Evolutionary conservation across 1,140 invertebrate genomes (phyloP).

Genomic region (Epicauta chinensis): DNA sequence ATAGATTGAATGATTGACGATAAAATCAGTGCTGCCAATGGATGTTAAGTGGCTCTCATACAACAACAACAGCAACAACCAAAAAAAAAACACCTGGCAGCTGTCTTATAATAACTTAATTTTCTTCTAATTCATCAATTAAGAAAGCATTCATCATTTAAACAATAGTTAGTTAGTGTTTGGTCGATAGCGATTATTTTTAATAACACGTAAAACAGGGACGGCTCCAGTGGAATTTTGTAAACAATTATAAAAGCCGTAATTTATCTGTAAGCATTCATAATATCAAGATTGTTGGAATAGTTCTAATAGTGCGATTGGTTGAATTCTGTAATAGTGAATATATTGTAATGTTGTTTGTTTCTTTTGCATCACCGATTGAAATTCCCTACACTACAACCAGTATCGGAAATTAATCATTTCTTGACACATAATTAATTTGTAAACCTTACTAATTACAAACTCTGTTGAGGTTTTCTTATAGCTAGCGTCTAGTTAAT

Average conservation of each 20-base stretch:
- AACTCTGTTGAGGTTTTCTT: constrained; percentile 17
- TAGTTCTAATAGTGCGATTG: too few species aligned
- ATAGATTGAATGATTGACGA: constrained; percentile 9
- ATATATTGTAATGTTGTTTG: too few species aligned
- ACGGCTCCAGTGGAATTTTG: too few species aligned
- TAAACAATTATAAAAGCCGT: too few species aligned
- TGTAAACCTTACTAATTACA: constrained; percentile 23
- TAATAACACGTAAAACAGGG: too few species aligned
- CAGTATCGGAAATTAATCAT: constrained; percentile 19
- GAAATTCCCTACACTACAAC: constrained; percentile 9
- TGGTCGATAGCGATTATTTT: too few species aligned
- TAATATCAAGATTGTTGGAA: too few species aligned
- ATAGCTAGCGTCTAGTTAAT: constrained; percentile 16
- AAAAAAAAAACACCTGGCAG: constrained; percentile 20
- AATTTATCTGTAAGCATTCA: too few species aligned
- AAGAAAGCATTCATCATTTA: constrained; percentile 16
- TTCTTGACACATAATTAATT: constrained; percentile 23
- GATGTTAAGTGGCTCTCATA: constrained; percentile 17
- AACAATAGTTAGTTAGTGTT: constrained; percentile 20
- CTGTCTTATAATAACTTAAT: constrained; percentile 12
- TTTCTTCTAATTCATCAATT: constrained; percentile 23
- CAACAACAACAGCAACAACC: constrained; percentile 7
- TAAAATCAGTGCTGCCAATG: constrained; percentile 21
- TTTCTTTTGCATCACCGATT: constrained; percentile 8
- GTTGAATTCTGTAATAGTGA: too few species aligned